A percentile compares a stretch with the other conserved stretches of the same genome.
Evolutionary conservation across 53 echinoderm and acorn worm genomes (phyloP).

Genomic region (Zoroaster sp.): DNA sequence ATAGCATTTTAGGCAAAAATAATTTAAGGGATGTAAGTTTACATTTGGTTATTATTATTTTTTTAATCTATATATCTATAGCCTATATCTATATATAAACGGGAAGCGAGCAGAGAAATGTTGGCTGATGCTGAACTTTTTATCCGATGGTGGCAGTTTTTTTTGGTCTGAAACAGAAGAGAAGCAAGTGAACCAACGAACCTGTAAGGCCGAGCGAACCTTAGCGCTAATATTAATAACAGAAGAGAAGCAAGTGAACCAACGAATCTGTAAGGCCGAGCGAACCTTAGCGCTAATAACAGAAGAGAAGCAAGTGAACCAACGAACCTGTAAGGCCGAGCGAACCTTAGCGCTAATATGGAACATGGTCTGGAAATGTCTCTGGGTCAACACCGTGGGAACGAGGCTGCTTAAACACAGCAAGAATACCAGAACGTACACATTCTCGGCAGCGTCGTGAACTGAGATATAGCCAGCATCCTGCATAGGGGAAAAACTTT

Average conservation of each 20-base stretch:
- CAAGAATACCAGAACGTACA: constrained; percentile 1
- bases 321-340: constrained; percentile 73
- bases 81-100: too few species aligned
- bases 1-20: too few species aligned
- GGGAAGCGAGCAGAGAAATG: too few species aligned
- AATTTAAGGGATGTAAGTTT: too few species aligned
- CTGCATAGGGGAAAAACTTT: too few species aligned
- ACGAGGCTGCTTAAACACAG: neutral
- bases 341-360: constrained; percentile 58
- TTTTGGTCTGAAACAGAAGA: too few species aligned
- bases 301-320: neutral
- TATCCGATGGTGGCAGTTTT: too few species aligned
- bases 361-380: constrained; percentile 46
- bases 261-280: neutral
- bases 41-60: too few species aligned
- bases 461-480: constrained; percentile 17
- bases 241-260: too few species aligned
- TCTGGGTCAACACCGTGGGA: constrained; percentile 16
- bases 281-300: neutral
- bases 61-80: too few species aligned
- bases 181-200: too few species aligned
- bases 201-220: neutral
- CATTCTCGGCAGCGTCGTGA: neutral
- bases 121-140: too few species aligned
- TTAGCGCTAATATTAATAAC: neutral